phyloP scores from a whole-genome alignment of 2,888 invertebrate species.

The Eupithecia inturbata region DNA sequence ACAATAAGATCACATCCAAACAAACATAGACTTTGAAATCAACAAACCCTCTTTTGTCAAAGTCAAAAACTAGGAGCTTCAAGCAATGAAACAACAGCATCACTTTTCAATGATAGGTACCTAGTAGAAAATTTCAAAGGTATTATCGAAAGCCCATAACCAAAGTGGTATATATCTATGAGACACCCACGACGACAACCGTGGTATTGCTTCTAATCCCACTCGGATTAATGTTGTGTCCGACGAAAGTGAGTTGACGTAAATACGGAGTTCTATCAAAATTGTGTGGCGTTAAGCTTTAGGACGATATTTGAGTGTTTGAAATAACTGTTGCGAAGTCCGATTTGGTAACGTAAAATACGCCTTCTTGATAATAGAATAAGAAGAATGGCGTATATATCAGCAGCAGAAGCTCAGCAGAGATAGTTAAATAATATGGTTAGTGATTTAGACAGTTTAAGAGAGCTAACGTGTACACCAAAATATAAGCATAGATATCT shows the following conservation, averaged over 20 bases:
- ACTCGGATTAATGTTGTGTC: slow-evolving; percentile 63
- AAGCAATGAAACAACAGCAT: neutral
- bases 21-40: neutral
- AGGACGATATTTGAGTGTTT: neutral
- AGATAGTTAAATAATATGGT: neutral
- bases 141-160: slow-evolving; percentile 61
- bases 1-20: neutral
- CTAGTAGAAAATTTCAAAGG: slow-evolving; percentile 51
- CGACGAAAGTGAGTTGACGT: slow-evolving; percentile 55
- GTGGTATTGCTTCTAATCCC: slow-evolving; percentile 60
- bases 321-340: neutral
- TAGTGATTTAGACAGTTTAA: neutral
- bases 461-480: neutral
- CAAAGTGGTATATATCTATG: slow-evolving; percentile 65
- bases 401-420: neutral
- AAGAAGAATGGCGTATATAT: neutral
- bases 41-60: neutral
- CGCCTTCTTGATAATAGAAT: neutral
- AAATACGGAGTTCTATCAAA: slow-evolving; percentile 34
- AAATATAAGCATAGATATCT: no score
- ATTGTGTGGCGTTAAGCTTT: slow-evolving; percentile 23
- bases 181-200: slow-evolving; percentile 74
- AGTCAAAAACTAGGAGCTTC: neutral
- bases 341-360: neutral
- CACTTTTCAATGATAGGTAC: neutral